Percentiles rank a stretch among this genome's conserved stretches.
phyloP scores from a whole-genome alignment of 2,888 invertebrate genomes.

The Tinea pellionella region DNA sequence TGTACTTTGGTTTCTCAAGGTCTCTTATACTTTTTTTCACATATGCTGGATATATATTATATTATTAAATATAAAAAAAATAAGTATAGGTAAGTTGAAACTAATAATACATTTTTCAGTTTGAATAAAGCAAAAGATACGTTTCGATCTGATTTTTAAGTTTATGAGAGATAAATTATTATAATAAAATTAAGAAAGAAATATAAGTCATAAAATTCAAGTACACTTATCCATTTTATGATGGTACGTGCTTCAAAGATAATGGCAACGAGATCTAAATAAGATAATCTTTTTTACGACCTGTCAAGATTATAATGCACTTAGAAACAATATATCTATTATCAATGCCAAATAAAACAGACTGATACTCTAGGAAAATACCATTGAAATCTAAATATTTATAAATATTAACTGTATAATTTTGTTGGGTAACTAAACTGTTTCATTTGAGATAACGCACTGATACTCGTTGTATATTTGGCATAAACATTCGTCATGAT shows the following conservation, averaged over 20 bases:
- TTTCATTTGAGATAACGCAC: background rate
- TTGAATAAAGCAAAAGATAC: too few relatives aligned
- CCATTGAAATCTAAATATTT: background rate
- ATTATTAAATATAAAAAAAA: too few relatives aligned
- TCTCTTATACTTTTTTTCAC: too few relatives aligned
- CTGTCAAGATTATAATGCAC: conserved; percentile 6
- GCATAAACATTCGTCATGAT: background rate
- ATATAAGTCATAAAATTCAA: too few relatives aligned
- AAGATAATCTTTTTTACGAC: background rate
- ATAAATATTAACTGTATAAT: background rate
- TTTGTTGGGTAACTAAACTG: background rate
- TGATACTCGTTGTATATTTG: background rate
- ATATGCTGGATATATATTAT: too few relatives aligned
- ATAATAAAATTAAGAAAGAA: too few relatives aligned
- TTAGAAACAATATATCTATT: background rate
- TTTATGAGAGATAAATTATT: too few relatives aligned
- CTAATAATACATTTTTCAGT: too few relatives aligned
- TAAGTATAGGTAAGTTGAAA: too few relatives aligned
- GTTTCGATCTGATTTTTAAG: too few relatives aligned
- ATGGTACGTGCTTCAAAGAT: background rate
- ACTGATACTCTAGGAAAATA: background rate
- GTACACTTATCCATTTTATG: background rate
- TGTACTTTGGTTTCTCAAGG: too few relatives aligned
- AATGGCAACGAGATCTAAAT: background rate
- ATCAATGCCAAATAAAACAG: background rate